A percentile compares a stretch with the other conserved stretches of the same genome.
Evolutionary conservation across 1,140 invertebrate genomes (phyloP).

Genomic region (Drosophila sturtevanti): DNA sequence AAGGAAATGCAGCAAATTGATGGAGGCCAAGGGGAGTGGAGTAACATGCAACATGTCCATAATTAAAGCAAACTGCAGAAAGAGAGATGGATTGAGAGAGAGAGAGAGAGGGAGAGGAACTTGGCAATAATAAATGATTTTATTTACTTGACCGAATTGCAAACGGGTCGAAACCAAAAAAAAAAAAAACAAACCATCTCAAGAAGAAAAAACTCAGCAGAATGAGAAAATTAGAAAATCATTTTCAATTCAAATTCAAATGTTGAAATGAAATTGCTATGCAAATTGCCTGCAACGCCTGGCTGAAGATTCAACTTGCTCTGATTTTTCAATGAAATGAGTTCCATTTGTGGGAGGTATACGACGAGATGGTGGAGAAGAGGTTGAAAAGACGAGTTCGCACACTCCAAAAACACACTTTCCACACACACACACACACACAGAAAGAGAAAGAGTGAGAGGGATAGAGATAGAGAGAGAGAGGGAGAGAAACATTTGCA

Average conservation of each 20-base stretch:
- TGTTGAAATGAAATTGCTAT: constrained; percentile 37
- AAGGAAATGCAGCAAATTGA: not conserved
- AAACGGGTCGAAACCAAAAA: constrained; percentile 19
- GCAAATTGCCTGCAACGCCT: constrained; percentile 45
- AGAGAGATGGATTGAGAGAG: not conserved
- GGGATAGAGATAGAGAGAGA: not conserved
- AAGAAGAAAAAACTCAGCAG: constrained; percentile 5
- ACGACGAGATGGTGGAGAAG: constrained; percentile 23
- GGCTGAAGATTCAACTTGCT: constrained; percentile 34
- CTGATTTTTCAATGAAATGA: constrained; percentile 19
- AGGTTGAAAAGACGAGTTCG: constrained; percentile 39
- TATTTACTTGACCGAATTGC: constrained; percentile 56
- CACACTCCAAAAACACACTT: constrained; percentile 75
- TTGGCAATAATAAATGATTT: constrained; percentile 36
- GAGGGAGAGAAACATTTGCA: constrained; percentile 52
- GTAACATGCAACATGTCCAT: constrained; percentile 8
- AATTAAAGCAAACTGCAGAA: constrained; percentile 37
- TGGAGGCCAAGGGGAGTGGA: not conserved
- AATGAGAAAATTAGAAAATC: constrained; percentile 21
- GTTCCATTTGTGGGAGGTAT: not conserved
- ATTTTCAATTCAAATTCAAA: constrained; percentile 35
- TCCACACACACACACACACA: constrained; percentile 32
- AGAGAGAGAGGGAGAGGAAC: not conserved
- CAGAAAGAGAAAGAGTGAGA: not conserved
- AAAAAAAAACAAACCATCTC: constrained; percentile 33